Conservation (phyloP, 1,140 invertebrate species). For the Cherax destructor region DNA sequence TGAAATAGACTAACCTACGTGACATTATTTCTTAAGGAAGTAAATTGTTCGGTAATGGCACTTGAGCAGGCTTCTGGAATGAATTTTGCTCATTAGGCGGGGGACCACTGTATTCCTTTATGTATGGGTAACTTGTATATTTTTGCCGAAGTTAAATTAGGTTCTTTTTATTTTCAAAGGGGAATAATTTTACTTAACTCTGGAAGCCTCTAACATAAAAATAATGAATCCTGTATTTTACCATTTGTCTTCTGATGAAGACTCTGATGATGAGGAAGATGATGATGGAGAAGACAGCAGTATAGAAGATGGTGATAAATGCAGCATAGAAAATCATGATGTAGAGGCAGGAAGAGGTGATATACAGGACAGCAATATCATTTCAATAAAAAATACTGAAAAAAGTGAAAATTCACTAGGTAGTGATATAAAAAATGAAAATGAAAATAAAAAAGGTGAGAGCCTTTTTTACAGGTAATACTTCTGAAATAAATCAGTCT, state of each 20-base stretch:
- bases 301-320: not conserved
- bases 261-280: conserved; percentile 74
- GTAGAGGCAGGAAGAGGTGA: not conserved
- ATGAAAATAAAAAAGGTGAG: not conserved
- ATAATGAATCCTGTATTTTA: conserved; percentile 80
- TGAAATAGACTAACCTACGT: too few relatives aligned
- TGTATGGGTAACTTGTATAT: too few relatives aligned
- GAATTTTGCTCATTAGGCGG: too few relatives aligned
- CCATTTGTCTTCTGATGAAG: conserved; percentile 82
- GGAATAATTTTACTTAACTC: too few relatives aligned
- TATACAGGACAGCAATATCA: not conserved
- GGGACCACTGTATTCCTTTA: too few relatives aligned
- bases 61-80: too few relatives aligned
- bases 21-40: too few relatives aligned
- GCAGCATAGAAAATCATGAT: not conserved
- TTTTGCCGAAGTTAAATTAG: too few relatives aligned
- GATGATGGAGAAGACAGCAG: not conserved
- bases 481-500: too few relatives aligned
- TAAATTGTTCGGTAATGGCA: too few relatives aligned
- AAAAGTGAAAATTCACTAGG: not conserved
- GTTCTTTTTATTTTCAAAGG: too few relatives aligned
- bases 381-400: not conserved
- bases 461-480: not conserved
- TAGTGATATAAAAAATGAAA: not conserved
- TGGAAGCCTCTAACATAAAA: too few relatives aligned